Conservation (phyloP, 2,888 invertebrate genomes). For the Diachrysia chrysitis region DNA sequence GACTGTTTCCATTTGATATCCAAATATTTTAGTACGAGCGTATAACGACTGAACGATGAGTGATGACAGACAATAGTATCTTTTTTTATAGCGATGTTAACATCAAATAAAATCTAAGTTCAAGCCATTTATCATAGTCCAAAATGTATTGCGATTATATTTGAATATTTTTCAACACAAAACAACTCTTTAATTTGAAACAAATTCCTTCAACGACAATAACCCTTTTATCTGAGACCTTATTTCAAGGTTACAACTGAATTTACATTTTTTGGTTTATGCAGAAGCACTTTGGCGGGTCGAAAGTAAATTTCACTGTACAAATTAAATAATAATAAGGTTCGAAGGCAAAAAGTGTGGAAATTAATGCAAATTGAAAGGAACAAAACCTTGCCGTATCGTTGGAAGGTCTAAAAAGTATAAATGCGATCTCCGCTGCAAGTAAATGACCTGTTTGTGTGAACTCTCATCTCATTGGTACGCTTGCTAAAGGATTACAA, state of each 20-base stretch:
- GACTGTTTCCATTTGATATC: not conserved
- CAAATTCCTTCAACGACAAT: not conserved
- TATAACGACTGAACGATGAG: not conserved
- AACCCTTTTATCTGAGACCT: not conserved
- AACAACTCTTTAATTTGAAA: constrained; percentile 2
- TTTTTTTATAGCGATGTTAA: not conserved
- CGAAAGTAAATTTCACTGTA: constrained; percentile 34
- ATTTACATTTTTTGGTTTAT: constrained; percentile 26
- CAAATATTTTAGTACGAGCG: not conserved
- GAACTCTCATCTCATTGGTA: not conserved
- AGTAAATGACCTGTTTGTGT: constrained; percentile 44
- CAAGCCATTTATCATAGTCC: not conserved
- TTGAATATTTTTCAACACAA: not conserved
- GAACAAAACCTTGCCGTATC: constrained; percentile 19
- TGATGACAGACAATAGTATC: not conserved
- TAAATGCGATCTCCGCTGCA: constrained; percentile 45
- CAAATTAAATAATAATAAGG: constrained; percentile 33
- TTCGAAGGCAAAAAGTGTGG: constrained; percentile 14
- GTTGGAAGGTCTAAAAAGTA: constrained; percentile 18
- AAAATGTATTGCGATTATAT: not conserved
- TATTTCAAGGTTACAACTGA: constrained; percentile 23
- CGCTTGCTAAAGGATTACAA: not conserved
- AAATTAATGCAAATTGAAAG: constrained; percentile 22
- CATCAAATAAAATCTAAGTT: not conserved
- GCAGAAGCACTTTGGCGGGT: constrained; percentile 21